phyloP scores from a whole-genome alignment of 30 jellyfish, hydroid and myxozoan species.

The Turritopsis dohrnii region DNA sequence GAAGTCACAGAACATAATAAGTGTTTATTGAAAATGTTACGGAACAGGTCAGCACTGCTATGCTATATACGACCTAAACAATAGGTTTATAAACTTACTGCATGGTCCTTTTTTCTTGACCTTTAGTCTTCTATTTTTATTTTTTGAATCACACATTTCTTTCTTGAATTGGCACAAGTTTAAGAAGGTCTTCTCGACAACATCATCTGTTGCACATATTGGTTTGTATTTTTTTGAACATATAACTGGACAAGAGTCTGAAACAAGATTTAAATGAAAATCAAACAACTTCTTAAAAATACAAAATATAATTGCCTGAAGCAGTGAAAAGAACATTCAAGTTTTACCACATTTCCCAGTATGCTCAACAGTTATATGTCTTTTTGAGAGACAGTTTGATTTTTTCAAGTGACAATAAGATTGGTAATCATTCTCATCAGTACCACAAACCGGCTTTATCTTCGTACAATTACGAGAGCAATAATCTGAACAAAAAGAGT shows the following conservation, averaged over 20 bases:
- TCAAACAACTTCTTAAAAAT: too few relatives aligned
- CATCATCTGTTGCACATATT: slow-evolving; percentile 49
- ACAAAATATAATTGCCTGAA: too few relatives aligned
- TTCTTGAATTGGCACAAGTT: slow-evolving; percentile 55
- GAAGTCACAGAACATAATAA: too few relatives aligned
- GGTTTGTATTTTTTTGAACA: slow-evolving; percentile 64
- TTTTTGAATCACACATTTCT: slow-evolving; percentile 29
- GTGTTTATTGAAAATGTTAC: too few relatives aligned
- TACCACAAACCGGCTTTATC: slow-evolving; percentile 42
- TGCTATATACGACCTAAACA: too few relatives aligned
- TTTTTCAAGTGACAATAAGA: slow-evolving; percentile 43
- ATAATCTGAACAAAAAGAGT: slow-evolving; percentile 1
- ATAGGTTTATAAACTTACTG: slow-evolving; percentile 73
- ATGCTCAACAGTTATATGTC: slow-evolving; percentile 23
- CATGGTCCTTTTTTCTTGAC: slow-evolving; percentile 68
- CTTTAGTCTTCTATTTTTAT: slow-evolving; percentile 21
- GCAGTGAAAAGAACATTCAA: not conserved
- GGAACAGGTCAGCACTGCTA: too few relatives aligned
- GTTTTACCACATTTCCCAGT: slow-evolving; percentile 61
- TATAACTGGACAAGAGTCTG: slow-evolving; percentile 49
- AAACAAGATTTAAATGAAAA: too few relatives aligned
- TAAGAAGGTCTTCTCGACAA: slow-evolving; percentile 42
- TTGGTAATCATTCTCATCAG: slow-evolving; percentile 46
- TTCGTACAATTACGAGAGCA: slow-evolving; percentile 1
- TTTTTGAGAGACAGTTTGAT: slow-evolving; percentile 37